A percentile compares a stretch with the other conserved stretches of the same genome.
These are phyloP conservation scores for Chrysolina haemoptera DNA, from an alignment of 2,888 invertebrate species.

Conservation along the genomic window DNA sequence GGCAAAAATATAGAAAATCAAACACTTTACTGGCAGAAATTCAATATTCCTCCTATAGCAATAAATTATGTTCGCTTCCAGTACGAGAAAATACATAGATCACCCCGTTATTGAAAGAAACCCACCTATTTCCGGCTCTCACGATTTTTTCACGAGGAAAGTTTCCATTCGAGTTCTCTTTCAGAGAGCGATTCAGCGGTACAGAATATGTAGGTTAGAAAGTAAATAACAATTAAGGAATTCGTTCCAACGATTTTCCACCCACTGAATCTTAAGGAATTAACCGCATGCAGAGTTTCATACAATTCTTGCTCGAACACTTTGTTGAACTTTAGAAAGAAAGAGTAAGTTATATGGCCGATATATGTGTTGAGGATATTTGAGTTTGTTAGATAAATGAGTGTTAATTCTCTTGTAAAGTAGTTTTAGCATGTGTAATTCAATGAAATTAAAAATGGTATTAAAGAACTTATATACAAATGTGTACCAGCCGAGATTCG, in stretches of 20 bases:
- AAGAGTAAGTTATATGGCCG: no score
- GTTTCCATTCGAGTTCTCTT: not conserved
- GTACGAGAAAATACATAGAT: not conserved
- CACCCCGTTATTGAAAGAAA: not conserved
- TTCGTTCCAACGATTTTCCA: conserved; percentile 2
- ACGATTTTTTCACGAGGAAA: not conserved
- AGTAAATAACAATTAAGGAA: conserved; percentile 9
- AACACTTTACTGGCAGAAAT: not conserved
- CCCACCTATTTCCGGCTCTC: not conserved
- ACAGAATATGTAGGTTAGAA: conserved; percentile 1
- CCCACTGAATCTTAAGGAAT: not conserved
- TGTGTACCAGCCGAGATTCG: no score
- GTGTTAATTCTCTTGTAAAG: no score
- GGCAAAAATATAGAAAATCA: not conserved
- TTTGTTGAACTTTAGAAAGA: not conserved
- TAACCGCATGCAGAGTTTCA: conserved; percentile 7
- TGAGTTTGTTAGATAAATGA: no score
- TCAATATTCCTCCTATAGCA: not conserved
- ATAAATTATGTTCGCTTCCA: not conserved
- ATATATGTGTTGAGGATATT: no score
- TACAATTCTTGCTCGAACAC: not conserved
- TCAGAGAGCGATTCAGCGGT: not conserved
- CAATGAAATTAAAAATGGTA: no score
- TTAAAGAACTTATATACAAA: no score
- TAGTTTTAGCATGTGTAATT: no score